These are phyloP conservation scores for Gambusia yucatana DNA, from an alignment of 2,797 vertebrate species.

Conservation along the genomic window DNA sequence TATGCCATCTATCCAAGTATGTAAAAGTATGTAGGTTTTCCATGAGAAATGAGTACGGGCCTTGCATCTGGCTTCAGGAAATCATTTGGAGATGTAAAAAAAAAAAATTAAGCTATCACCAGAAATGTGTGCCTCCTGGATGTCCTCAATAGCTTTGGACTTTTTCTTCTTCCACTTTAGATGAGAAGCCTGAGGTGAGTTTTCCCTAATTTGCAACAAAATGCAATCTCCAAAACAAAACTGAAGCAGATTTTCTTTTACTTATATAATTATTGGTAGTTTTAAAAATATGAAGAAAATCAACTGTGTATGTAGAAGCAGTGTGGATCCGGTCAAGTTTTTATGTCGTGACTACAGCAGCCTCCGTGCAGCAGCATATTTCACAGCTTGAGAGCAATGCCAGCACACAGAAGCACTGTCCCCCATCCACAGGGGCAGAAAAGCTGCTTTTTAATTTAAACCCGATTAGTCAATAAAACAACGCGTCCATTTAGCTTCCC, in stretches of 20 bases:
- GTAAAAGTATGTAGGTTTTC: background rate
- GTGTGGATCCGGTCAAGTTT: background rate
- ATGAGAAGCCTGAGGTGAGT: conserved; percentile 23
- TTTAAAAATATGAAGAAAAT: conserved; percentile 9
- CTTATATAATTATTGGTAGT: background rate
- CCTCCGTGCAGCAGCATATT: conserved; percentile 1
- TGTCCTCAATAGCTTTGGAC: conserved; percentile 36
- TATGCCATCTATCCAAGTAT: background rate
- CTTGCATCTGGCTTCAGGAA: conserved; percentile 10
- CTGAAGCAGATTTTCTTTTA: conserved; percentile 13
- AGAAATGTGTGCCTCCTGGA: conserved; percentile 32
- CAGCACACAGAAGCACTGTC: conserved; percentile 12
- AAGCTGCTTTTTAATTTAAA: conserved; percentile 74
- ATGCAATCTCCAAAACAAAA: conserved; percentile 9
- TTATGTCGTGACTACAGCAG: conserved; percentile 14
- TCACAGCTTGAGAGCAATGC: conserved; percentile 12
- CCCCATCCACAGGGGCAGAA: conserved; percentile 47
- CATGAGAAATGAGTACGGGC: background rate
- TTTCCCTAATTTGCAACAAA: conserved; percentile 34
- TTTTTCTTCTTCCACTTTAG: conserved; percentile 27
- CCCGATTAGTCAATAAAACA: conserved; percentile 66
- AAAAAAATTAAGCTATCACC: conserved; percentile 34
- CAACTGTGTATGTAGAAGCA: conserved; percentile 1
- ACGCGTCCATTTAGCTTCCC: conserved; percentile 46
- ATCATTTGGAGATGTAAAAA: conserved; percentile 50